Evolutionary conservation across 35 echinoderm and acorn worm species (phyloP).

Genomic region (Diadema setosum): DNA sequence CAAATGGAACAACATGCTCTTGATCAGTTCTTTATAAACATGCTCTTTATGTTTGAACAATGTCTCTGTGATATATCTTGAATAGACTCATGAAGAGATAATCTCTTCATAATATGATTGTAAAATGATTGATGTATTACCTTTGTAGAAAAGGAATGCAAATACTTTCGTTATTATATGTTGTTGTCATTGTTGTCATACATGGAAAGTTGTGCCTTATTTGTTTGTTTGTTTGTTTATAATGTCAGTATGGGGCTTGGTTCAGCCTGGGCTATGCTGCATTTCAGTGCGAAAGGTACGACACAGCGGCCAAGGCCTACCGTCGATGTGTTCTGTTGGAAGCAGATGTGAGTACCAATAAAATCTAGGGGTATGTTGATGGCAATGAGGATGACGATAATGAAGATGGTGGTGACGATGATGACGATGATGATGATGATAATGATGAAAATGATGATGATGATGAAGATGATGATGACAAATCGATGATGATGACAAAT

Average conservation of each 20-base stretch:
- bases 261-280: constrained; percentile 85
- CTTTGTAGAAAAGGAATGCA: background rate
- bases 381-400: too few species aligned
- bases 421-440: too few species aligned
- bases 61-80: too few species aligned
- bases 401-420: too few species aligned
- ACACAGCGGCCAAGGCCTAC: constrained; percentile 71
- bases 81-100: too few species aligned
- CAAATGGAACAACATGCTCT: too few species aligned
- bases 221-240: background rate
- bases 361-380: too few species aligned
- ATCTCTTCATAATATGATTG: background rate
- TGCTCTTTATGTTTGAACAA: too few species aligned
- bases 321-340: constrained; percentile 75
- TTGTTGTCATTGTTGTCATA: background rate
- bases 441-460: too few species aligned
- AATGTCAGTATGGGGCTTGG: constrained; percentile 83
- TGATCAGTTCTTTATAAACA: too few species aligned
- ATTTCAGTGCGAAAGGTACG: constrained; percentile 60
- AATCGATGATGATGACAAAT: too few species aligned
- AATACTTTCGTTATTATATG: background rate
- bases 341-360: constrained; percentile 82
- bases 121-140: background rate
- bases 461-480: too few species aligned
- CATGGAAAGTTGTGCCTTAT: background rate